A percentile compares a stretch with the other conserved stretches of the same genome.
These are phyloP conservation scores for Tonatia bakeri DNA, from an alignment of 2,113 vertebrate genomes.

Conservation along the genomic window DNA sequence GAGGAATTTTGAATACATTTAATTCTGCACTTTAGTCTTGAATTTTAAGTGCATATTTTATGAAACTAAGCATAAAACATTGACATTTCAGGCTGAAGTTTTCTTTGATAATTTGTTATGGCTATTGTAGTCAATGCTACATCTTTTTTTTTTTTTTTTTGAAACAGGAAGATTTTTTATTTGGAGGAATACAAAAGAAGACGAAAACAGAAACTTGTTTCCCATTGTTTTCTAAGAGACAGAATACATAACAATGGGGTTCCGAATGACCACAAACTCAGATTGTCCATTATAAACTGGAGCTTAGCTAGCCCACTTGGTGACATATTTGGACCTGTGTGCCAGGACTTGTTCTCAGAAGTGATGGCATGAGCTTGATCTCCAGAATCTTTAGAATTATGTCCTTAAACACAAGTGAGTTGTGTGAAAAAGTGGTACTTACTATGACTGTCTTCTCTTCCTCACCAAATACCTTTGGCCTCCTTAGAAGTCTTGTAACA, in stretches of 20 bases:
- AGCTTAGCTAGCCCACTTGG: neutral
- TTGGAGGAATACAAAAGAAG: neutral
- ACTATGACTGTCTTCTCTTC: neutral
- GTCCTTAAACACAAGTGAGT: neutral
- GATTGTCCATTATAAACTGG: neutral
- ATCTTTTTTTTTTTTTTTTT: neutral
- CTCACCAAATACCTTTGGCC: neutral
- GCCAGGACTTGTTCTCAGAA: neutral
- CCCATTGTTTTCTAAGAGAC: neutral
- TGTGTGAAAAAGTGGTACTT: neutral
- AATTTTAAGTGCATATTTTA: neutral
- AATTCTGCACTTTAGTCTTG: neutral
- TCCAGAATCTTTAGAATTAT: neutral
- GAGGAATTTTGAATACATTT: neutral
- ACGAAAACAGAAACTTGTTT: neutral
- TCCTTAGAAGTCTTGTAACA: neutral
- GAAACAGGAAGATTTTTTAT: neutral
- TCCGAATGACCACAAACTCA: neutral
- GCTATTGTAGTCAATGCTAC: accelerated
- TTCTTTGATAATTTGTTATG: accelerated
- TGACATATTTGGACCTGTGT: too few species aligned
- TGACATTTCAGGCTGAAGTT: neutral
- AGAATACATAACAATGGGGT: neutral
- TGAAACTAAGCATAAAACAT: neutral
- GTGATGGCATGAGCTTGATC: neutral